Conservation (phyloP, 1,140 invertebrate species). For the Pogonomyrmex californicus region DNA sequence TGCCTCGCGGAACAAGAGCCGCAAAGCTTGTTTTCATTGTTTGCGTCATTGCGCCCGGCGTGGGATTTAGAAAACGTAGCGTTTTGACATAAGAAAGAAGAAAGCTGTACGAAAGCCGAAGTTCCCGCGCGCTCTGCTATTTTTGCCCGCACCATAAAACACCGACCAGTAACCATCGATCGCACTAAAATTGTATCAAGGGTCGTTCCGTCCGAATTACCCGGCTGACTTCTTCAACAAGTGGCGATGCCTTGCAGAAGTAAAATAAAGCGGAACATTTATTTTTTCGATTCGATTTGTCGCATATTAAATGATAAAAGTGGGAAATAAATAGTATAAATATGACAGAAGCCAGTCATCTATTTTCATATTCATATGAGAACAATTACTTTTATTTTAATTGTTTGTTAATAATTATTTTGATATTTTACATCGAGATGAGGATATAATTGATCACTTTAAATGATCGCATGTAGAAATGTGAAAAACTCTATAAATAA, state of each 20-base stretch:
- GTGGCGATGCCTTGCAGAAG: background rate
- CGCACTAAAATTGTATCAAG: slow-evolving; percentile 44
- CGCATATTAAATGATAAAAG: background rate
- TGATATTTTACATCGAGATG: too few relatives aligned
- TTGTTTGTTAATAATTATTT: too few relatives aligned
- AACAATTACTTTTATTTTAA: too few relatives aligned
- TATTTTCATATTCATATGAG: too few relatives aligned
- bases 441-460: too few relatives aligned
- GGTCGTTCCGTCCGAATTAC: slow-evolving; percentile 5
- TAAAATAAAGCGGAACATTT: slow-evolving; percentile 5
- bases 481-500: too few relatives aligned
- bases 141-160: slow-evolving; percentile 28
- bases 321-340: background rate
- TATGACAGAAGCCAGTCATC: too few relatives aligned
- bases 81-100: slow-evolving; percentile 46
- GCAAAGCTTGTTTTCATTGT: slow-evolving; percentile 32
- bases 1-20: slow-evolving; percentile 6
- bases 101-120: background rate
- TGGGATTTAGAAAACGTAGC: background rate
- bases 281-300: background rate
- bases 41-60: slow-evolving; percentile 41
- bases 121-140: background rate
- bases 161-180: slow-evolving; percentile 17
- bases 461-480: too few relatives aligned
- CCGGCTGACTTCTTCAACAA: slow-evolving; percentile 36